Conservation (phyloP, 2,888 invertebrate species). For the Thysanoteuthis rhombus region DNA sequence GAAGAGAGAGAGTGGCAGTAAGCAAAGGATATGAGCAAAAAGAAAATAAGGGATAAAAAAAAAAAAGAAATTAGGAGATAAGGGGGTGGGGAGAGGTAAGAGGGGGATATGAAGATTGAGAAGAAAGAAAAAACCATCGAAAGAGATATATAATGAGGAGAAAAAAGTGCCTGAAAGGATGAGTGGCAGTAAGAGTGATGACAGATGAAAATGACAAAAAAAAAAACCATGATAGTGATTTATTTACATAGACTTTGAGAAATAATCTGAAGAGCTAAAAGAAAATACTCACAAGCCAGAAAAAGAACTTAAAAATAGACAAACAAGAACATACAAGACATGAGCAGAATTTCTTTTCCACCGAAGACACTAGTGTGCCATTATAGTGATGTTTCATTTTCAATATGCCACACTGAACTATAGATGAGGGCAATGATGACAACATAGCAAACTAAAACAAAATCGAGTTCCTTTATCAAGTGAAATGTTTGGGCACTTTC, state of each 20-base stretch:
- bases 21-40: neutral
- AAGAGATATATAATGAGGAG: neutral
- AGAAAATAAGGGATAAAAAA: neutral
- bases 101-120: neutral
- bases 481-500: neutral
- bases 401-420: neutral
- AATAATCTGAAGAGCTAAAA: neutral
- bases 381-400: neutral
- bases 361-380: neutral
- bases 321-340: neutral
- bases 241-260: neutral
- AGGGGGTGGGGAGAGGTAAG: neutral
- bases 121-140: neutral
- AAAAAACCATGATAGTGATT: neutral
- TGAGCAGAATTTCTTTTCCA: neutral
- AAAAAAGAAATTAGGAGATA: neutral
- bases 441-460: neutral
- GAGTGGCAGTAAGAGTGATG: neutral
- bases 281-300: neutral
- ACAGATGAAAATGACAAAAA: neutral
- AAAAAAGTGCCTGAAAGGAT: neutral
- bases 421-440: neutral
- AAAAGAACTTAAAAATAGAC: neutral
- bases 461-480: neutral
- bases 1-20: neutral